Conservation (phyloP, 2,797 vertebrate genomes). For the Lophius americanus region DNA sequence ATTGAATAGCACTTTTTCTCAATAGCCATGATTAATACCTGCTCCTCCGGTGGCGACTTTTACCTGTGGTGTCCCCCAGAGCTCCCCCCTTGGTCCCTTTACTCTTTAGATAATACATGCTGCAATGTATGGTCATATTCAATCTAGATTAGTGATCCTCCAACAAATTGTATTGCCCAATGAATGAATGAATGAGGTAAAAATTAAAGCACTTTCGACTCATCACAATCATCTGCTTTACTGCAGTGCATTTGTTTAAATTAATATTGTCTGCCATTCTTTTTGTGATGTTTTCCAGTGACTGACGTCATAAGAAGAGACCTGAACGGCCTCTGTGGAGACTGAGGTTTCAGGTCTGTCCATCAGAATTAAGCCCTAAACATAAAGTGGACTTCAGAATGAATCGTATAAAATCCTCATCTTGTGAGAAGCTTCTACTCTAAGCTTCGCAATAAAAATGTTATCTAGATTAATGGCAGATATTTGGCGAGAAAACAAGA, state of each 20-base stretch:
- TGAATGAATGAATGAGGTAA: background rate
- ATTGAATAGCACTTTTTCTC: too few species aligned
- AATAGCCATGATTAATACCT: too few species aligned
- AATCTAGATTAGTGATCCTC: too few species aligned
- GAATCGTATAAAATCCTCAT: background rate
- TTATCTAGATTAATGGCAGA: background rate
- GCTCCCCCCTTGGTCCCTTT: too few species aligned
- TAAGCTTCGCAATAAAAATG: background rate
- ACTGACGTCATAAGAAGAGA: slow-evolving; percentile 98
- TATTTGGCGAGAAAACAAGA: background rate
- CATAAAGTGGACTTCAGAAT: background rate
- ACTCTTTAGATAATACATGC: too few species aligned
- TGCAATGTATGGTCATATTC: too few species aligned
- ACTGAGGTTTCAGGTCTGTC: slow-evolving; percentile 72
- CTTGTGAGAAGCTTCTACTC: slow-evolving; percentile 1
- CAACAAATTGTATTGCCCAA: background rate
- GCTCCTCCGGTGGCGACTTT: too few species aligned
- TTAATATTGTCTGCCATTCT: slow-evolving; percentile 3
- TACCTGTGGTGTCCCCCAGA: too few species aligned
- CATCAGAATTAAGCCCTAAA: slow-evolving; percentile 4
- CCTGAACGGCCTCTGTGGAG: slow-evolving; percentile 87
- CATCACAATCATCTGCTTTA: background rate
- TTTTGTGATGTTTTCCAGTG: slow-evolving; percentile 80
- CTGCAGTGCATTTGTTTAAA: background rate
- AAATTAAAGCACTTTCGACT: background rate